Conservation (phyloP, 2,888 invertebrate species). For the Eulithis prunata region DNA sequence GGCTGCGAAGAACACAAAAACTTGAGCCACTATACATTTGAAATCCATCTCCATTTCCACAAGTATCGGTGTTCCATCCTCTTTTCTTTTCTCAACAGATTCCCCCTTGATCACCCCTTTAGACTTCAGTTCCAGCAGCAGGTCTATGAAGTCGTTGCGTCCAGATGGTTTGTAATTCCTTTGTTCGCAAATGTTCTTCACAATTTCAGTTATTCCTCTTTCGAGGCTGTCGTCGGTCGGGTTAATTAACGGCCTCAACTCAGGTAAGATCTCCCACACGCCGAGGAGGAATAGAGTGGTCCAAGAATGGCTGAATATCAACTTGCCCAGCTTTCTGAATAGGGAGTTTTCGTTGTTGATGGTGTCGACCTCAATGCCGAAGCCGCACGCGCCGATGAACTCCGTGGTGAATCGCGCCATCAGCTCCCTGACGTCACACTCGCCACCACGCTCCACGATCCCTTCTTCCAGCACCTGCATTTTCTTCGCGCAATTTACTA, state of each 20-base stretch:
- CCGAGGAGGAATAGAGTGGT: constrained; percentile 41
- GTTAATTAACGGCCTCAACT: constrained; percentile 43
- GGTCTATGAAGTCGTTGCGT: constrained; percentile 62
- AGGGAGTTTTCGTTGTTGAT: constrained; percentile 59
- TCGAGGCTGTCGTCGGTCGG: constrained; percentile 42
- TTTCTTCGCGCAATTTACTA: constrained; percentile 65
- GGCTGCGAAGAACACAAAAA: constrained; percentile 70
- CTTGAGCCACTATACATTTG: constrained; percentile 58
- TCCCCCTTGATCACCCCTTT: constrained; percentile 63
- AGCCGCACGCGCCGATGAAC: constrained; percentile 66
- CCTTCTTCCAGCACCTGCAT: constrained; percentile 52
- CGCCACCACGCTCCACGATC: constrained; percentile 51
- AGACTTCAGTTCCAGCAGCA: constrained; percentile 55
- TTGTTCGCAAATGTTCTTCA: constrained; percentile 54
- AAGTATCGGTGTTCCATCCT: constrained; percentile 55
- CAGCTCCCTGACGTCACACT: constrained; percentile 56
- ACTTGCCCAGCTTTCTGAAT: constrained; percentile 55
- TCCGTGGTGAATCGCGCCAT: constrained; percentile 67
- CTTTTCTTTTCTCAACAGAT: constrained; percentile 56
- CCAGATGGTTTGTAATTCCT: constrained; percentile 60
- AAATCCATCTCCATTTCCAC: constrained; percentile 59
- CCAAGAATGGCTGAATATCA: constrained; percentile 49
- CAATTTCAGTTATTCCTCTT: constrained; percentile 46
- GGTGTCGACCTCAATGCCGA: constrained; percentile 60
- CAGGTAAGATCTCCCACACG: constrained; percentile 58